Base-by-base conservation (phyloP, 53 echinoderm and acorn worm genomes). In the Antedon mediterranea region DNA sequence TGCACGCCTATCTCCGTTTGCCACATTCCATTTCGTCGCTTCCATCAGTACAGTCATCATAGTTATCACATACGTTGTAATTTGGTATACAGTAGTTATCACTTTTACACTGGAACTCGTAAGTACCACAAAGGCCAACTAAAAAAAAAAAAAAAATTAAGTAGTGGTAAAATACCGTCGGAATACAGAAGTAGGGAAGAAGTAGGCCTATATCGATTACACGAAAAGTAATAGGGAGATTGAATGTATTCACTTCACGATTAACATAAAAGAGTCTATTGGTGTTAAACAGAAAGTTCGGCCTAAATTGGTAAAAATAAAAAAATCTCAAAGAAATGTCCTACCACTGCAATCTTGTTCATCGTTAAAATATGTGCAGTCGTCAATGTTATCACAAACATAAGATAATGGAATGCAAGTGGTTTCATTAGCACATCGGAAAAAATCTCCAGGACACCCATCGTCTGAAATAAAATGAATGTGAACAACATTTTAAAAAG, bases 21-120 rank as follows among this genome's bases (percentile, higher is more conserved):
- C 84, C 84, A 28, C 84, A 83, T 43, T 83, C 34, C 57, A 73
- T 5, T 30, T 83, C 84, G 73, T 83, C 84, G 28, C 32, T 28
- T 0, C 32, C 13, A 0, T 44, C 57, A 6, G 78, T 42, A 34
- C 84, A 83, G 34, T 83, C 78, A 43, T 73, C 5, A 9, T 43
- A 71, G 0, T 31, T 84, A 43, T 83, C 78, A 41, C 84, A 83
- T 20, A 31, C 0, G 33, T 78, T 78, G 74, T 78, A 78, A 18
- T 32, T 3, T 0, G 78, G 78, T 3, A 83, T 37, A 23, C 84
- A 83, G 32, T 78, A 78, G 0, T 44, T 74, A 78, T 78, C 74
- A 0, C 23, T 26, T 6, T 11, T 6, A 57, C 57, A 57, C 57
- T 23, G 7, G 57, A 57, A 57, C 20, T 57, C 9, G 20, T 18